These are phyloP conservation scores for Ceratina australensis DNA, from an alignment of 1,140 invertebrate genomes.

Conservation along the genomic window DNA sequence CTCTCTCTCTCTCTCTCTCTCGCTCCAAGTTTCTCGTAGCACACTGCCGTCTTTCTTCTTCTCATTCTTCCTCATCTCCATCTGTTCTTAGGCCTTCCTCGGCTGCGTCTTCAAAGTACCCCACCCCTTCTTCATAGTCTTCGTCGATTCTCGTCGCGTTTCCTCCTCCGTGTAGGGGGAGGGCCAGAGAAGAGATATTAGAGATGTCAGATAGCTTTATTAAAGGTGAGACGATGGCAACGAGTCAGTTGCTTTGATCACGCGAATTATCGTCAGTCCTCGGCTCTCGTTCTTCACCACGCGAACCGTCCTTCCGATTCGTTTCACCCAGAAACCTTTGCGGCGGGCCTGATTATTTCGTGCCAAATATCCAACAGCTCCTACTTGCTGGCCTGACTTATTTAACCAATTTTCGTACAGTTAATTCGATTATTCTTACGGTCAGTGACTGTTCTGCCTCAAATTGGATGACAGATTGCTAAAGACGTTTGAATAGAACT, in stretches of 20 bases:
- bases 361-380: not conserved
- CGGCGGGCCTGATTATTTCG: conserved; percentile 27
- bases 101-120: not conserved
- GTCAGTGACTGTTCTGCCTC: not conserved
- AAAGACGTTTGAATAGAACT: not conserved
- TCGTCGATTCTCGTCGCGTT: conserved; percentile 9
- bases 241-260: conserved; percentile 74
- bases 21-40: conserved; percentile 1
- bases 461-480: not conserved
- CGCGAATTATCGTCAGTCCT: conserved; percentile 64
- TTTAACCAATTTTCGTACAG: not conserved
- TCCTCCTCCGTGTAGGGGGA: conserved; percentile 26
- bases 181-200: conserved; percentile 63
- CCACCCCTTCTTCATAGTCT: conserved; percentile 3
- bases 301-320: conserved; percentile 16
- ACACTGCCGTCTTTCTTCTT: not conserved
- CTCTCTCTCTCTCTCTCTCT: conserved; percentile 15
- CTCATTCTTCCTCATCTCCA: not conserved
- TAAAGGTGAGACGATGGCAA: conserved; percentile 68
- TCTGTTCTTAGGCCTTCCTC: not conserved
- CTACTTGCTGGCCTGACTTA: not conserved
- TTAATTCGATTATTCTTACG: not conserved
- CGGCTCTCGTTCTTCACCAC: conserved; percentile 17
- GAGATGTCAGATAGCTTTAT: conserved; percentile 75
- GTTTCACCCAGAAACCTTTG: conserved; percentile 2